Base-by-base conservation (phyloP, 2,888 invertebrate species). In the Cheilosia soror region DNA sequence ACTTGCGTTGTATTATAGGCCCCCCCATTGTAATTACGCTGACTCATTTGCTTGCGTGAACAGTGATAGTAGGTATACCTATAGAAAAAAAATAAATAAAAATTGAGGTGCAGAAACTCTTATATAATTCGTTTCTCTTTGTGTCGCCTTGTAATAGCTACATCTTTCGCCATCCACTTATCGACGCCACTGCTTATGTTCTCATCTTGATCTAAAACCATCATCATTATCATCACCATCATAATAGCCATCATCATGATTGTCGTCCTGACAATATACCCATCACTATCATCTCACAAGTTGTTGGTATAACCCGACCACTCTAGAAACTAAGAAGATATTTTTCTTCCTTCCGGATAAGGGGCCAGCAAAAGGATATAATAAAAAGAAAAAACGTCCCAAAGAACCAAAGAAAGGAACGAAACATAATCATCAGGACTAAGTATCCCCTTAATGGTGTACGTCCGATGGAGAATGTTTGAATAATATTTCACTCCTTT, bases 371-470 rank as follows among this genome's bases (percentile, higher is more conserved):
- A 57, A 65, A 57, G 57, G 55, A 75, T 40, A 75, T 40, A 65
- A 31, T 7, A 53, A 71, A 53, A 68, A 49, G 27, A 51, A 66
- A 58, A 20, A 5, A 42, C 44, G 11, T 1, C 11, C 11, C 33
- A 33, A 42, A 42, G 15, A 6, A 15, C 13, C n/a, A 20, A 72
- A 40, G 29, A 58, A 68, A 51, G 44, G 51, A 11, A 33, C 44
- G 60, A 69, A 71, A 49, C 78, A 71, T 78, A 65, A 71, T 78
- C 78, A 71, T 78, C 78, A 71, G 78, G 57, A 63, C 71, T 49
- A 78, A 78, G 78, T 63, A 71, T 71, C 63, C 20, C 31, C 49
- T 65, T 71, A 78, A 78, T 78, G 71, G 71, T 37, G 55, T 63
- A 71, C 57, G 71, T 71, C 63, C 63, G 78, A 57, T 63, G 71